phyloP scores from a whole-genome alignment of 2,888 invertebrate species.

The Mamestra brassicae region DNA sequence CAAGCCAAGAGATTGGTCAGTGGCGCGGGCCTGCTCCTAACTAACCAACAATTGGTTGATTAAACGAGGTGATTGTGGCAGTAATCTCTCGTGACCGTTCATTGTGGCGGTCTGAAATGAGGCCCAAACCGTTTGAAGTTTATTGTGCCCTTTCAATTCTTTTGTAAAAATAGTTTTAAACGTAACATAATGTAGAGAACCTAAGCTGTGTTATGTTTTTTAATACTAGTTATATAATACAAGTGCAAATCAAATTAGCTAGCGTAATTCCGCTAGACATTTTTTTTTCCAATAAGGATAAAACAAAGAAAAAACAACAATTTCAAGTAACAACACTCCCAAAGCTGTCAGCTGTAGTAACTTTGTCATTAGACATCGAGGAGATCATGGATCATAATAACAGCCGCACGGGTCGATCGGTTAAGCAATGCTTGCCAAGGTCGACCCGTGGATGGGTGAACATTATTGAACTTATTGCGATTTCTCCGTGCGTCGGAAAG shows the following conservation, averaged over 20 bases:
- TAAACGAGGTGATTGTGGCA: constrained; percentile 46
- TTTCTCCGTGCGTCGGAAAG: no score
- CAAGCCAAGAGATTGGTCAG: constrained; percentile 43
- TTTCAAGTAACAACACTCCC: no score
- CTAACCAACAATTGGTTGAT: constrained; percentile 54
- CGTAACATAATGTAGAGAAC: not conserved
- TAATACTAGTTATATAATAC: not conserved
- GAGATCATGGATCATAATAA: no score
- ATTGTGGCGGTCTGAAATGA: constrained; percentile 37
- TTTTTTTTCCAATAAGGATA: no score
- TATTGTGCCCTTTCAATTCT: constrained; percentile 19
- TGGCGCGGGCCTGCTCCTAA: constrained; percentile 23
- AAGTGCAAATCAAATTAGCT: not conserved
- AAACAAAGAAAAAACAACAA: no score
- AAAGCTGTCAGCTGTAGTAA: no score
- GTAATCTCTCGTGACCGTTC: constrained; percentile 45
- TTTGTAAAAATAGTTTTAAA: constrained; percentile 3
- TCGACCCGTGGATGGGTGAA: no score
- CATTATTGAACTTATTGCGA: no score
- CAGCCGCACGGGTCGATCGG: no score
- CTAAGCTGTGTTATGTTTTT: not conserved
- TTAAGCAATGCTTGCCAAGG: no score
- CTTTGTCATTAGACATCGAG: no score
- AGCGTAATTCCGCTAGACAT: not conserved
- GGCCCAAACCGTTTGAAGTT: constrained; percentile 18